A percentile compares a stretch with the other conserved stretches of the same genome.
phyloP scores from a whole-genome alignment of 1,140 invertebrate genomes.

The Pseudomyrmex concolor region DNA sequence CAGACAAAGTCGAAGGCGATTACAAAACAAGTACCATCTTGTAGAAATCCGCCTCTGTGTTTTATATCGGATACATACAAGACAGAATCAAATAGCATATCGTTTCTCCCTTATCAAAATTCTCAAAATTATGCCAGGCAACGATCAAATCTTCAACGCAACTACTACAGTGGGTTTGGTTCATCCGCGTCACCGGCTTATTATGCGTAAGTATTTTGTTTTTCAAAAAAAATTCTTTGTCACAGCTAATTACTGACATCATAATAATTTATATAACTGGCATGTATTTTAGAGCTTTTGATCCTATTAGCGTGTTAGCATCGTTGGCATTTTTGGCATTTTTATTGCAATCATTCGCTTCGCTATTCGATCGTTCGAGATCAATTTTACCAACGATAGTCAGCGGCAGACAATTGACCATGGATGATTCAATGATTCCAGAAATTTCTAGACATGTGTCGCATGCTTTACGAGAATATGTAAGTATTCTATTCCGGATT shows the following conservation, averaged over 20 bases:
- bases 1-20: background rate
- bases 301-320: constrained; percentile 83
- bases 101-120: constrained; percentile 4
- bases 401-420: constrained; percentile 69
- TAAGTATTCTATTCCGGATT: constrained; percentile 69
- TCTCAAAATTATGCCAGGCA: constrained; percentile 8
- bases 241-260: background rate
- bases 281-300: constrained; percentile 76
- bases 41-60: constrained; percentile 67
- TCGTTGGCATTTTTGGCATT: constrained; percentile 84
- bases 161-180: constrained; percentile 75
- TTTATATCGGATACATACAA: constrained; percentile 58
- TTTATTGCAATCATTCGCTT: constrained; percentile 82
- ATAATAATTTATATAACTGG: background rate
- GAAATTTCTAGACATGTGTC: constrained; percentile 75
- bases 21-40: constrained; percentile 27
- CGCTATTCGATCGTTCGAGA: constrained; percentile 82
- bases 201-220: constrained; percentile 76
- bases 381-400: constrained; percentile 80
- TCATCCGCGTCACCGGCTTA: constrained; percentile 72
- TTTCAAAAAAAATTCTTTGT: background rate
- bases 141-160: constrained; percentile 70
- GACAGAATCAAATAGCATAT: background rate
- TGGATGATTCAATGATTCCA: constrained; percentile 58
- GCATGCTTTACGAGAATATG: constrained; percentile 79